phyloP scores from a whole-genome alignment of 2,113 vertebrate species.

The Aphelocoma coerulescens region DNA sequence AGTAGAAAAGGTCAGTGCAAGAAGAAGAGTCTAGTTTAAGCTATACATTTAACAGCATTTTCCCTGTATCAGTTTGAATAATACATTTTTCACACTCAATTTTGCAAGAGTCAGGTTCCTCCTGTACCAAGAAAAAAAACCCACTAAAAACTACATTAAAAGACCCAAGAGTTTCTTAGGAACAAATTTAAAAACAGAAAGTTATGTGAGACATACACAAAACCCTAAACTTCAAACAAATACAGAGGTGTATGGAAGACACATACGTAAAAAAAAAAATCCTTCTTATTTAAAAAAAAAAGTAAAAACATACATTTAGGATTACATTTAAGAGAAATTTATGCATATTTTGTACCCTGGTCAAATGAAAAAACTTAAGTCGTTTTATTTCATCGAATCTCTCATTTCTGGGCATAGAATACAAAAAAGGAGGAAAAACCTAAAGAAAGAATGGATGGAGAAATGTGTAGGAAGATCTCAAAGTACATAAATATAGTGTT shows the following conservation, averaged over 20 bases:
- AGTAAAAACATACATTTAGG: not conserved
- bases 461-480: not conserved
- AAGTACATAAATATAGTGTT: not conserved
- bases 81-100: not conserved
- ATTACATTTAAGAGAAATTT: not conserved
- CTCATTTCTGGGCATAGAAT: not conserved
- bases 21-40: not conserved
- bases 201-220: not conserved
- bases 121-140: not conserved
- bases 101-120: not conserved
- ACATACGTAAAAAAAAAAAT: not conserved
- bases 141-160: not conserved
- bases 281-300: not conserved
- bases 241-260: not conserved
- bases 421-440: not conserved
- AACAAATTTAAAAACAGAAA: not conserved
- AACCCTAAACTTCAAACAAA: not conserved
- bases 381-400: not conserved
- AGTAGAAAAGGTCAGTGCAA: not conserved
- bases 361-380: not conserved
- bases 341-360: not conserved
- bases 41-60: not conserved
- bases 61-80: not conserved
- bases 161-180: not conserved
- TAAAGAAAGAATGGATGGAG: not conserved